Evolutionary conservation across 1,140 invertebrate genomes (phyloP).

Genomic region (Drosophila repletoides): DNA sequence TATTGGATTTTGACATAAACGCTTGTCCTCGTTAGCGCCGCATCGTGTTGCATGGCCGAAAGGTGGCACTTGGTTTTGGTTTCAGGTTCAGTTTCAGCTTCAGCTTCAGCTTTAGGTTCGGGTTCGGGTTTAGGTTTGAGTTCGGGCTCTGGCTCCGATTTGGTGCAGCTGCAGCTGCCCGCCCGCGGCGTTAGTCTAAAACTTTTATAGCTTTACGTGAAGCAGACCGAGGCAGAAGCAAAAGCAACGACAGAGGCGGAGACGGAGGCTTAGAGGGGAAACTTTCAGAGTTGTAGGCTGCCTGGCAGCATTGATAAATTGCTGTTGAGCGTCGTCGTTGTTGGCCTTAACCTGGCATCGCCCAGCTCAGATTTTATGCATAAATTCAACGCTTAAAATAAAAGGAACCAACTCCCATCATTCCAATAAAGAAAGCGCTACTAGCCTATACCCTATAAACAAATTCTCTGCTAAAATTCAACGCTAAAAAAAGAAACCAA

Average conservation of each 20-base stretch:
- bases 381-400: constrained; percentile 44
- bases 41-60: constrained; percentile 56
- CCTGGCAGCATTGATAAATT: constrained; percentile 76
- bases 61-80: constrained; percentile 40
- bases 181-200: constrained; percentile 61
- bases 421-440: no score
- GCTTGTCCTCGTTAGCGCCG: constrained; percentile 80
- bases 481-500: no score
- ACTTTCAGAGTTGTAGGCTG: constrained; percentile 65
- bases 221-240: background rate
- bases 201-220: constrained; percentile 51
- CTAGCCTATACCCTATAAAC: no score
- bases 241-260: constrained; percentile 18
- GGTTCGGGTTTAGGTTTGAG: constrained; percentile 25
- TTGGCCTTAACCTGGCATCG: constrained; percentile 31
- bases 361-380: constrained; percentile 67
- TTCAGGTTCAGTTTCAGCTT: constrained; percentile 17
- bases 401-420: no score
- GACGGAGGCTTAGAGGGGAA: no score
- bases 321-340: constrained; percentile 38
- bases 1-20: constrained; percentile 81
- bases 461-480: no score
- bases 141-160: constrained; percentile 20
- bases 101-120: constrained; percentile 27
- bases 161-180: constrained; percentile 25